Percentiles rank a stretch among this genome's conserved stretches.
Evolutionary conservation across 1,140 invertebrate genomes (phyloP).

Genomic region (Procambarus clarkii): DNA sequence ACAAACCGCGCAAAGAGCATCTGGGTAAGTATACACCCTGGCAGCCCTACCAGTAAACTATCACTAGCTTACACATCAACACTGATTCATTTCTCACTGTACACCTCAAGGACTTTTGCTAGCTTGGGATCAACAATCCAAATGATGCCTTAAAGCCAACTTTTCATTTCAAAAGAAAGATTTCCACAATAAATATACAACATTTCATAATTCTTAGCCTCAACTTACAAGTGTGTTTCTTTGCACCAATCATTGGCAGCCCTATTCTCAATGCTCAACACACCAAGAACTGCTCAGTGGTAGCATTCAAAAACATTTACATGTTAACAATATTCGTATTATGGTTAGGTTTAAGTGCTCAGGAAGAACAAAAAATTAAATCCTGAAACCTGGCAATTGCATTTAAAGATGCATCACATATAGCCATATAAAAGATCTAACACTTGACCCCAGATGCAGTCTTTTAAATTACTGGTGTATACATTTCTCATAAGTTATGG

Average conservation of each 20-base stretch:
- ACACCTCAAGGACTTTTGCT: slow-evolving; percentile 15
- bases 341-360: slow-evolving; percentile 26
- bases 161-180: slow-evolving; percentile 16
- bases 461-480: neutral
- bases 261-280: slow-evolving; percentile 29
- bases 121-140: neutral
- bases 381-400: slow-evolving; percentile 19
- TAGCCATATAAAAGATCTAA: slow-evolving; percentile 46
- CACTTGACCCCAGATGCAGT: slow-evolving; percentile 21
- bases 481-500: neutral
- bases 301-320: slow-evolving; percentile 40
- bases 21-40: slow-evolving; percentile 19
- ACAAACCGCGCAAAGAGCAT: slow-evolving; percentile 24
- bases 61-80: neutral
- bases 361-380: slow-evolving; percentile 15
- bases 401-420: slow-evolving; percentile 41
- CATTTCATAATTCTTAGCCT: slow-evolving; percentile 4
- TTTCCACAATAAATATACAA: neutral
- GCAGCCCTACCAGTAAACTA: slow-evolving; percentile 9
- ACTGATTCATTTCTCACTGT: neutral
- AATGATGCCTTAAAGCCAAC: neutral
- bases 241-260: slow-evolving; percentile 40
- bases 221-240: slow-evolving; percentile 38
- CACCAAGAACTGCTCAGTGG: slow-evolving; percentile 26
- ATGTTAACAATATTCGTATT: slow-evolving; percentile 26